These are phyloP conservation scores for Myoxocephalus aenaeus DNA, from an alignment of 2,797 vertebrate genomes.

Conservation along the genomic window DNA sequence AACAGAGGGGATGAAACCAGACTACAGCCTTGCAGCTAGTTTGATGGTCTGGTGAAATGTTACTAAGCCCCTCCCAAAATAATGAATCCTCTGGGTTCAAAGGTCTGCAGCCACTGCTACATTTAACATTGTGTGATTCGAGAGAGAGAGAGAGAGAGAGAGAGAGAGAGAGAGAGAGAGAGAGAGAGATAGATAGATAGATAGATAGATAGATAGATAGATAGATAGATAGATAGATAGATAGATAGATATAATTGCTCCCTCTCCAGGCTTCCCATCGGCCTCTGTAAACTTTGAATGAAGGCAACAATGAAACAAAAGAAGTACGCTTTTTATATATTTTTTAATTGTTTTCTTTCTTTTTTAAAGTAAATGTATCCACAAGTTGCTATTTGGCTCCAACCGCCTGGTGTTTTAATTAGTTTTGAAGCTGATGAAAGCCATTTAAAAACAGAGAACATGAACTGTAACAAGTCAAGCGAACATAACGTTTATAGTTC, in stretches of 20 bases:
- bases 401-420: slow-evolving; percentile 8
- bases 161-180: no score
- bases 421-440: slow-evolving; percentile 25
- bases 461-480: slow-evolving; percentile 20
- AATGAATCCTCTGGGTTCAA: no score
- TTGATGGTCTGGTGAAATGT: slow-evolving; percentile 34
- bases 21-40: slow-evolving; percentile 1
- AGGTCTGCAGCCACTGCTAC: no score
- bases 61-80: neutral
- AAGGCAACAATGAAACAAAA: neutral
- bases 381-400: slow-evolving; percentile 9
- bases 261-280: neutral
- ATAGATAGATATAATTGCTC: neutral
- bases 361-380: neutral
- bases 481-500: slow-evolving; percentile 22
- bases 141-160: no score
- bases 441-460: slow-evolving; percentile 45
- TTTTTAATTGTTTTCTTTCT: neutral
- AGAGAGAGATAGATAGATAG: no score
- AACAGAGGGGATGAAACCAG: slow-evolving; percentile 10
- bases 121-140: no score
- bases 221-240: no score
- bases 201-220: no score
- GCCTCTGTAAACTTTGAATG: slow-evolving; percentile 10
- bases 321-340: no score